These are phyloP conservation scores for Spermophilus dauricus DNA, from an alignment of 2,113 vertebrate species.

Conservation along the genomic window DNA sequence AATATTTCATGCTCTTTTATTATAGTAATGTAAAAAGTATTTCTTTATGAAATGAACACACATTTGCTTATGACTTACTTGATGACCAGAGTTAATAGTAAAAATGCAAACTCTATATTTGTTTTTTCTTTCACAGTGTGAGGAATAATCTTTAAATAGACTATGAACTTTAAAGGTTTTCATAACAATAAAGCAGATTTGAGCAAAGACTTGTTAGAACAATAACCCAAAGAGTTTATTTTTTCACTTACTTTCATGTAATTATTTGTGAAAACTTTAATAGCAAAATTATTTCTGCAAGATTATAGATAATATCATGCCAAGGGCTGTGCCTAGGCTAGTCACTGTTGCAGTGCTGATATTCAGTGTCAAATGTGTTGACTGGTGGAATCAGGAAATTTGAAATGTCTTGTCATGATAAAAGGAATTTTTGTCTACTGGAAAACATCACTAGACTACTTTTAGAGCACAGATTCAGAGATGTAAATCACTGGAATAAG, in stretches of 20 bases:
- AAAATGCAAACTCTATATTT: not conserved
- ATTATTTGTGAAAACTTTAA: not conserved
- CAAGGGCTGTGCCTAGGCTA: not conserved
- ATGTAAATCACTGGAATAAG: not conserved
- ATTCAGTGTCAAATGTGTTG: no score
- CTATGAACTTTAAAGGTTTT: not conserved
- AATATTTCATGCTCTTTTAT: not conserved
- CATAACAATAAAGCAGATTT: not conserved
- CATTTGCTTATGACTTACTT: not conserved
- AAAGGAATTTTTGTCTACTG: not conserved
- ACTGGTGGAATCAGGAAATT: not conserved
- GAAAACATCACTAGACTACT: not conserved
- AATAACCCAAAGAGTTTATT: not conserved
- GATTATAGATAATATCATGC: not conserved
- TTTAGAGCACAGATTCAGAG: not conserved
- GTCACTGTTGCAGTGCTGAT: not conserved
- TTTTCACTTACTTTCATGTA: not conserved
- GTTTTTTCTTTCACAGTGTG: not conserved
- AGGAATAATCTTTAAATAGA: not conserved
- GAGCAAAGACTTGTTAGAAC: not conserved
- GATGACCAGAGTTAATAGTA: not conserved
- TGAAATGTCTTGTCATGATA: not conserved
- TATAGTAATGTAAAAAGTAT: not conserved
- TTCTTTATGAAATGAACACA: not conserved
- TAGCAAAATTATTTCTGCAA: not conserved